A percentile compares a stretch with the other conserved stretches of the same genome.
Conservation (phyloP, 2,113 vertebrate species). For the Myrmophylax atrothorax region DNA sequence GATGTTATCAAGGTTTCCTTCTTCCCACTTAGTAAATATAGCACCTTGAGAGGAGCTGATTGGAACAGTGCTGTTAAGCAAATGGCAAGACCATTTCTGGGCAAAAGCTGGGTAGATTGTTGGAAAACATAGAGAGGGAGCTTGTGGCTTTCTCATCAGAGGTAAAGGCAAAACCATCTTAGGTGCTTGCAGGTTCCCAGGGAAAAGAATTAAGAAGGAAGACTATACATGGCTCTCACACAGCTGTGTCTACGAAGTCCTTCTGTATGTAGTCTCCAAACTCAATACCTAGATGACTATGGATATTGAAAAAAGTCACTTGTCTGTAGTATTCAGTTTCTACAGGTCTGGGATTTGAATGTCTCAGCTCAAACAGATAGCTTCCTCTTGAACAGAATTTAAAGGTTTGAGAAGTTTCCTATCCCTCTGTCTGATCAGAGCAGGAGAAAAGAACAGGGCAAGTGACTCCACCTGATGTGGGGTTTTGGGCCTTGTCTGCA, state of each 20-base stretch:
- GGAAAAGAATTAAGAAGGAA: not conserved
- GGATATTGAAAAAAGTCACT: not conserved
- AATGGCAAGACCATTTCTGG: not conserved
- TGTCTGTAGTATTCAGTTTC: not conserved
- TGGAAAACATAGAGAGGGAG: not conserved
- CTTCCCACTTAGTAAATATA: not conserved
- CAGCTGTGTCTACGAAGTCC: not conserved
- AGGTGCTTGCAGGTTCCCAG: not conserved
- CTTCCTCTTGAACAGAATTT: not conserved
- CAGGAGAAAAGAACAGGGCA: not conserved
- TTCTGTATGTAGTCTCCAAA: not conserved
- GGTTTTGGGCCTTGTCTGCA: not conserved
- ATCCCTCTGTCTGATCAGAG: not conserved
- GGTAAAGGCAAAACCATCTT: not conserved
- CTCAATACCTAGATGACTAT: not conserved
- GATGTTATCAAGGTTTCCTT: constrained; percentile 73
- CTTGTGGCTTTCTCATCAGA: not conserved
- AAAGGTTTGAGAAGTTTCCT: not conserved
- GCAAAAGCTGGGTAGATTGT: not conserved
- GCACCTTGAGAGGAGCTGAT: not conserved
- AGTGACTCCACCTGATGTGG: not conserved
- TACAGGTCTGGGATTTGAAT: not conserved
- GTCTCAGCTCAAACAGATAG: not conserved
- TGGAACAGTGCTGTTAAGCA: not conserved
- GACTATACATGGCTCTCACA: not conserved